Evolutionary conservation across 2,888 invertebrate genomes (phyloP), one percentile per base, ranked within the genome.

Genomic region (Aphidius colemani): DNA sequence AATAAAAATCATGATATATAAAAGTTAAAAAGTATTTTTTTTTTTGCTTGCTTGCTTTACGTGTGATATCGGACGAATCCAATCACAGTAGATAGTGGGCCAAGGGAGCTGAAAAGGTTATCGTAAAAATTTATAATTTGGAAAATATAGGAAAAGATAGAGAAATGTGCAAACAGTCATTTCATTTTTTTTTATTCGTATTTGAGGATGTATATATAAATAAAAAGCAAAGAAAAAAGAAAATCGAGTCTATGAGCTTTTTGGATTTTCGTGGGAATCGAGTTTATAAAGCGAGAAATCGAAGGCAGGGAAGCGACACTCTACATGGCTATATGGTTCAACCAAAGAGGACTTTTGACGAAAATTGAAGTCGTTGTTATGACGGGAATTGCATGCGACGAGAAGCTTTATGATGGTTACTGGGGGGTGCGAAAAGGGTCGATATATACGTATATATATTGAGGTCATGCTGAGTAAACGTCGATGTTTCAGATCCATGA

Each of bases 121-220:
- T 81, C 82, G 79, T 82, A 82, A 82, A 82, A 82, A 80, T 82
- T 82, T 80, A 82, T 79, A 82, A 82, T 81, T 82, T 82, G 82
- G 82, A 82, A 82, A 82, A 81, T 79, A 78, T 74, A 65, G 64
- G 59, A 60, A 59, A 44, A 55, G 46, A 57, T 46, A 46, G 57
- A 57, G 46, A 39, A 30, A 30, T 30, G 30, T 30, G 30, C 30
- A 30, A 30, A 30, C 30, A 30, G 30, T 30, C 30, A 30, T 30
- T 30, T 30, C 30, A 5, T 30, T 30, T 30, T 30, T 30, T 30
- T 30, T 30, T 30, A 30, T 30, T 30, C 5, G 3, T 30, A 30
- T 30, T 30, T 30, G 30, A 30, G 30, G 3, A 30, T 30, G 30
- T 30, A 3, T 30, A 30, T 30, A 30, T 30, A 30, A 30, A 30